Evolutionary conservation across 2,113 vertebrate genomes (phyloP), one percentile per base, ranked within the genome.

Genomic region (Nestor notabilis): DNA sequence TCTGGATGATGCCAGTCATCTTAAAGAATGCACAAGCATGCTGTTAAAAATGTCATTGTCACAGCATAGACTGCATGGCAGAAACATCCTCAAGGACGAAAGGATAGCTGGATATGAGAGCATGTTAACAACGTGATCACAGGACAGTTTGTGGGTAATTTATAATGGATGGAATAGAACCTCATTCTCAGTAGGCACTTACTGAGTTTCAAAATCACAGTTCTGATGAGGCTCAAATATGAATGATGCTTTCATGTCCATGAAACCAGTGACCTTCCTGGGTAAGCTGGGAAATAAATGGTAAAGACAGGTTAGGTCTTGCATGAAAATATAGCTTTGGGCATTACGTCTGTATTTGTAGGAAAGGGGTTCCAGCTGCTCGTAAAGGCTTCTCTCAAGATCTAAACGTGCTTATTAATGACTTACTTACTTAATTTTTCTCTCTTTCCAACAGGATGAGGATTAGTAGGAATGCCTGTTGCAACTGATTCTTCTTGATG

Each of bases 81-180:
- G 50, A 91, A 93, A 46, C 33, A 58, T 39, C 33, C 28, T 66
- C 31, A 63, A 46, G 60, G n/a, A 25, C 37, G 64, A 1, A 75
- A 89, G 76, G 66, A 50, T 2, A 68, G 19, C 44, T 70, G 53
- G 41, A 31, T 80, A 11, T 49, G 44, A 74, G 6, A 89, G 28
- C 28, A 17, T 28, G 11, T 53, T 87, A 21, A 21, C 87, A 81
- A 44, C 0, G 0, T 0, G 0, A 20, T 75, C 49, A 87, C 10
- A 11, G 58, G 27, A 61, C 16, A n/a, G 20, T 44, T 68, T 81
- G 83, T 28, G 25, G 50, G 78, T 74, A 44, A 27, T 74, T 81
- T 77, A 29, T 3, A 5, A 70, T 70, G 69, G 46, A 24, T 63
- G 20, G 50, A 81, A 28, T 66, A 81, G 43, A 63, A 77, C 16